Base-by-base conservation (phyloP, 2,797 vertebrate species). In the Clarias laeviceps region DNA sequence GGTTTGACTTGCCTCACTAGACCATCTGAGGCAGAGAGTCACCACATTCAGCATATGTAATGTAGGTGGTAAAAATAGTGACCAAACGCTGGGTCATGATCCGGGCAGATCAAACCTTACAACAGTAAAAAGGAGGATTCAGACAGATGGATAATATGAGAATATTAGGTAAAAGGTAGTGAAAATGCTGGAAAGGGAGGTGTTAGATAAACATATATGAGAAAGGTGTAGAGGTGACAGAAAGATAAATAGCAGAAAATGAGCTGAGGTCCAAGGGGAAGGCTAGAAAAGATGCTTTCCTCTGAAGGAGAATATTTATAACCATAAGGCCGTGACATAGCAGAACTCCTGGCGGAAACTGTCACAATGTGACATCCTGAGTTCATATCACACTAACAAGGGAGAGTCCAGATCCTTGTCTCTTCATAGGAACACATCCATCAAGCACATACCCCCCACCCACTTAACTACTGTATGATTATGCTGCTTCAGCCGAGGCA, bases 361-460 rank as follows among this genome's bases (percentile, higher is more conserved):
- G 88, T 91, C 89, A 89, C 88, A 91, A 82, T 40, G 50, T 91
- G 90, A 92, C 91, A 92, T 91, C 87, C 84, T 87, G 80, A 87
- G 90, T 93, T 91, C 88, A 86, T 82, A 86, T 92, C 89, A 90
- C 37, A 32, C 78, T 84, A 85, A 91, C 87, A 87, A 90, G 89
- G 62, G 56, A 85, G 72, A 87, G 85, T 85, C 72, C 81, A 90
- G 85, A 84, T 72, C 80, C 73, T 61, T 50, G 82, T 50, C 72
- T 80, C 81, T 69, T 85, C 59, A 80, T 64, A 62, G 84, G 74
- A 80, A 88, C 61, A 76, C 82, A 82, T 85, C 84, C 86, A 87
- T 84, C 82, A 85, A 64, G 78, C 70, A 79, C 76, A 11, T 17
- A 66, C 61, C 20, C 17, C 29, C 64, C 68, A 84, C 79, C 82